A percentile compares a stretch with the other conserved stretches of the same genome.
These are phyloP conservation scores for Andrena bucephala DNA, from an alignment of 2,888 invertebrate genomes.

Conservation along the genomic window DNA sequence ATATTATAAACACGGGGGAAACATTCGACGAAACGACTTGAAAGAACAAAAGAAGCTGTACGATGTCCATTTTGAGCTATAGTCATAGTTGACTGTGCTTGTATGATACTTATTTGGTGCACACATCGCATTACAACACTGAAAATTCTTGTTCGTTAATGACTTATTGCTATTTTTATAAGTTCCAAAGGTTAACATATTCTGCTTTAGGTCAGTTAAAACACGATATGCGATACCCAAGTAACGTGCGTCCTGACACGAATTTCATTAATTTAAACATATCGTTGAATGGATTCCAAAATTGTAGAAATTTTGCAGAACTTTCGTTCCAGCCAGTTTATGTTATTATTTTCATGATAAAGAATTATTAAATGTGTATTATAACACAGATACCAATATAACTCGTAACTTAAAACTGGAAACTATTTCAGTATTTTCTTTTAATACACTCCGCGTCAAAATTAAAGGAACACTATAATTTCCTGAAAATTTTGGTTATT, in stretches of 20 bases:
- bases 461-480: too few species aligned
- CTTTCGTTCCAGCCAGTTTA: background rate
- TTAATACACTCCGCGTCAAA: too few species aligned
- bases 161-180: constrained; percentile 51
- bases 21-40: background rate
- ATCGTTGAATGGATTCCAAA: background rate
- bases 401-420: too few species aligned
- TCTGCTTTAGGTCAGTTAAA: constrained; percentile 26
- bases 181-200: constrained; percentile 54
- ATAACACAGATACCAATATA: too few species aligned
- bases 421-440: too few species aligned
- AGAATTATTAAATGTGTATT: too few species aligned
- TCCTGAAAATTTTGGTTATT: too few species aligned
- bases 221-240: constrained; percentile 33
- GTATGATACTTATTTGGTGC: background rate
- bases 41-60: background rate
- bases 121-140: background rate
- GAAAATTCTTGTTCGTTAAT: constrained; percentile 39
- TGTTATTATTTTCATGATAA: too few species aligned
- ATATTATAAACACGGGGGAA: background rate
- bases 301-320: background rate
- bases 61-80: background rate
- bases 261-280: constrained; percentile 4
- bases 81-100: background rate
- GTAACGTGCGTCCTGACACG: constrained; percentile 5